Base-by-base conservation (phyloP, 2,888 invertebrate species). In the Melanophora roralis region DNA sequence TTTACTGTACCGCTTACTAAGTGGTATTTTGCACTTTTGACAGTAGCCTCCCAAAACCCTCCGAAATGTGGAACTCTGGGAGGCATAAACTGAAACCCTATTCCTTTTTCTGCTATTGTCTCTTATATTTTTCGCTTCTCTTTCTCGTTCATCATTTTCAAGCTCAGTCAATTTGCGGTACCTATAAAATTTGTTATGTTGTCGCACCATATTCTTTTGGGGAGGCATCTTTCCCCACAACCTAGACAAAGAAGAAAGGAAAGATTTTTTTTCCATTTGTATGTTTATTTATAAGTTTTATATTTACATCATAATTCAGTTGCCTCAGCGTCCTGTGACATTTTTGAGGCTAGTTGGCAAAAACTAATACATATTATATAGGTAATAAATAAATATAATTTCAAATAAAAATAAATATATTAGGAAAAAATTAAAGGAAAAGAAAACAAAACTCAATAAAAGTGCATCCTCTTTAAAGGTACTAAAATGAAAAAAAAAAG, bases 131-230 rank as follows among this genome's bases (percentile, higher is more conserved):
- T 14, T n/a, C 7, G 7, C 14, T 27, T 27, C 16, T n/a, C 43
- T 16, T 43, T 43, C 43, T 43, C 11, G 9, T 4, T 9, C 7
- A 36, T 2, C 2, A 0, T 1, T 8, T 47, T 47, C 19, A 34
- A 5, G 19, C 9, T 62, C 9, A 62, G 47, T 1, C 36, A 34
- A 62, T 62, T 62, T 27, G 36, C 40, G 53, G 14, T 38, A 16
- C 43, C 40, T 43, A 12, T 23, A n/a, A 49, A 57, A 57, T 57
- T 57, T 57, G 57, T 57, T 2, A 11, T 38, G 57, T 57, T 45
- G 67, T 67, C 67, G 53, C 53, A 67, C 23, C 43, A 67, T 4
- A 67, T 67, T 27, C 32, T 67, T 12, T 21, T 45, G 6, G 55
- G 45, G n/a, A 43, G 53, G 4, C 67, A 53, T 9, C 55, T 55